Evolutionary conservation across 64 coral and sea anemone species (phyloP).

Genomic region (Hydrozoanthus tunicans): DNA sequence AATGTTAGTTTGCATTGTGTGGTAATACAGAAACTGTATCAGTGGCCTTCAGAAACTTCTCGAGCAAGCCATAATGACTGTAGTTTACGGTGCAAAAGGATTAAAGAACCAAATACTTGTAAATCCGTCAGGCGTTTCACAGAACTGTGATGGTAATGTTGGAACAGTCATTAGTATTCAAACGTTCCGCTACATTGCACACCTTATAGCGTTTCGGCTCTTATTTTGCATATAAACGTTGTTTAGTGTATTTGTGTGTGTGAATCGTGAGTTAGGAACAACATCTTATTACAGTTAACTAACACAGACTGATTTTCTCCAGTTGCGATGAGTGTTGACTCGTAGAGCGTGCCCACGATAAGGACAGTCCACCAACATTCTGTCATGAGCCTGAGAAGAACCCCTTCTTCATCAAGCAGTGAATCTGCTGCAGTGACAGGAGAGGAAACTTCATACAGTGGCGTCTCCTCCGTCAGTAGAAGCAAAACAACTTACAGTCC

Average conservation of each 20-base stretch:
- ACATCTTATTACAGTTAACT: constrained; percentile 10
- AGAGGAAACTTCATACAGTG: constrained; percentile 57
- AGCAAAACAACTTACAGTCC: constrained; percentile 46
- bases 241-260: constrained; percentile 5
- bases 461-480: constrained; percentile 47
- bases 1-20: too few species aligned
- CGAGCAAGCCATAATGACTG: not conserved
- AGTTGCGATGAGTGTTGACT: not conserved
- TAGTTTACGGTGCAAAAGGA: not conserved
- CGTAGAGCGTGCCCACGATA: not conserved
- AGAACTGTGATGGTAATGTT: not conserved
- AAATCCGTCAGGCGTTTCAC: constrained; percentile 12
- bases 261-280: not conserved
- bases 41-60: not conserved
- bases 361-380: not conserved
- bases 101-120: not conserved
- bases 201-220: constrained; percentile 17
- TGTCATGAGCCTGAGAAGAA: constrained; percentile 28
- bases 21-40: too few species aligned
- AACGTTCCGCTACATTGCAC: constrained; percentile 35
- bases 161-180: not conserved
- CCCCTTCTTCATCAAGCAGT: constrained; percentile 18
- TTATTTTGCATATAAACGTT: constrained; percentile 47
- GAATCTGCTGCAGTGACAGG: constrained; percentile 4
- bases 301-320: constrained; percentile 5